These are phyloP conservation scores for Orbicella faveolata DNA, from an alignment of 64 coral and sea anemone genomes.

Conservation along the genomic window DNA sequence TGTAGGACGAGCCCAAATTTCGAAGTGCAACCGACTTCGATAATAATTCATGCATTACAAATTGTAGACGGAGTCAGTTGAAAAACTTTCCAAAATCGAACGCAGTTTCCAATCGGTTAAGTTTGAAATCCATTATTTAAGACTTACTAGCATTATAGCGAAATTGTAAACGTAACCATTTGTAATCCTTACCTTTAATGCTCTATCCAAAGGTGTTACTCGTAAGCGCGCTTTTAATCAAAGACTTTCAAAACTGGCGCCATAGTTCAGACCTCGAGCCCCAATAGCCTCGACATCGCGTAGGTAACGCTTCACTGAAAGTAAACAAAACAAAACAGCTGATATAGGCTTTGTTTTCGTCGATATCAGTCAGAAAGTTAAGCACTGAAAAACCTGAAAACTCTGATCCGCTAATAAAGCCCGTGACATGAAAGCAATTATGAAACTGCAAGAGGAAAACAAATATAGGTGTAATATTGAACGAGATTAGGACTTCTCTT, in stretches of 20 bases:
- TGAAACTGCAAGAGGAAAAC: neutral
- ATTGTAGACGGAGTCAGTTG: neutral
- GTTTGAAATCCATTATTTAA: neutral
- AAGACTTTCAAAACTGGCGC: conserved; percentile 32
- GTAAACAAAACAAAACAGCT: neutral
- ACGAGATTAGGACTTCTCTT: neutral
- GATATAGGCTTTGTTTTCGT: neutral
- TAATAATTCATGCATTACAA: neutral
- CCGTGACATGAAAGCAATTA: neutral
- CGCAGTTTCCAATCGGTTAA: neutral
- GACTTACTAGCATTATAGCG: neutral
- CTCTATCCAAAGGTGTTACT: neutral
- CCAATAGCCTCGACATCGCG: neutral
- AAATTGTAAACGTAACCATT: neutral
- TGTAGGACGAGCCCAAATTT: neutral
- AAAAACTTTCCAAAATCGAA: neutral
- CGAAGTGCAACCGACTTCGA: neutral
- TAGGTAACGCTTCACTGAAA: neutral
- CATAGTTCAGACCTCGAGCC: neutral
- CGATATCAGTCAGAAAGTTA: neutral
- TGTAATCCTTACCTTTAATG: neutral
- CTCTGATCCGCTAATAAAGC: neutral
- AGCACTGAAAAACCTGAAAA: too few species aligned
- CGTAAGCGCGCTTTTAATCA: neutral
- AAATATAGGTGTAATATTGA: neutral